Conservation (phyloP, 2,113 vertebrate species). For the Nycticorax nycticorax region DNA sequence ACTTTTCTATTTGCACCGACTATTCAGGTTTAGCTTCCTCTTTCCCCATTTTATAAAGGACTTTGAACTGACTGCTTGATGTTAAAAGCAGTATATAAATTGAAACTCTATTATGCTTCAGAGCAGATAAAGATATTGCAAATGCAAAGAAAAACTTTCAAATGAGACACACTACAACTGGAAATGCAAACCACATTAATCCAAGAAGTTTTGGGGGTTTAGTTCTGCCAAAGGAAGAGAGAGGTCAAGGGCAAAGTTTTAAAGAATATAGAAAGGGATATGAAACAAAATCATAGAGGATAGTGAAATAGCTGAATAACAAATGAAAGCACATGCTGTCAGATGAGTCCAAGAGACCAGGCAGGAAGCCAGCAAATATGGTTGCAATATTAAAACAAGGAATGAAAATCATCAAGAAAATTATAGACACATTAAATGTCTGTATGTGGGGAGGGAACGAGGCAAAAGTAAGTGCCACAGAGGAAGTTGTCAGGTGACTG, state of each 20-base stretch:
- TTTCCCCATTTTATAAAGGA: conserved; percentile 45
- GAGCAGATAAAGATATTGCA: conserved; percentile 62
- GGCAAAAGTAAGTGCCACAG: neutral
- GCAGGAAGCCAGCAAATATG: conserved; percentile 41
- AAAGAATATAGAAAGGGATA: conserved; percentile 27
- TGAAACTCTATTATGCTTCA: conserved; percentile 58
- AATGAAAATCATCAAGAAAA: conserved; percentile 36
- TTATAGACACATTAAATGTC: neutral
- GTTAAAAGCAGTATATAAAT: conserved; percentile 59
- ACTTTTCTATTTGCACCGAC: conserved; percentile 20
- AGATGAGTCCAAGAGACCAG: neutral
- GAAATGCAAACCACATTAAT: conserved; percentile 50
- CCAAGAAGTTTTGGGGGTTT: neutral
- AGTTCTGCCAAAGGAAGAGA: neutral
- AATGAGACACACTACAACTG: conserved; percentile 24
- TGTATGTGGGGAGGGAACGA: neutral
- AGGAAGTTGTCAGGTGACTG: neutral
- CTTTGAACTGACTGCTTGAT: conserved; percentile 57
- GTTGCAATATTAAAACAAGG: conserved; percentile 42
- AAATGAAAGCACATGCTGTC: neutral
- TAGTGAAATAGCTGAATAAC: conserved; percentile 31
- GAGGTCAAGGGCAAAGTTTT: conserved; percentile 3
- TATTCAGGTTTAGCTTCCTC: conserved; percentile 34
- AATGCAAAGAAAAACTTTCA: conserved; percentile 52
- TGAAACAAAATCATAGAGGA: conserved; percentile 35